Evolutionary conservation across 2,888 invertebrate species (phyloP).

Genomic region (Aporophyla nigra): DNA sequence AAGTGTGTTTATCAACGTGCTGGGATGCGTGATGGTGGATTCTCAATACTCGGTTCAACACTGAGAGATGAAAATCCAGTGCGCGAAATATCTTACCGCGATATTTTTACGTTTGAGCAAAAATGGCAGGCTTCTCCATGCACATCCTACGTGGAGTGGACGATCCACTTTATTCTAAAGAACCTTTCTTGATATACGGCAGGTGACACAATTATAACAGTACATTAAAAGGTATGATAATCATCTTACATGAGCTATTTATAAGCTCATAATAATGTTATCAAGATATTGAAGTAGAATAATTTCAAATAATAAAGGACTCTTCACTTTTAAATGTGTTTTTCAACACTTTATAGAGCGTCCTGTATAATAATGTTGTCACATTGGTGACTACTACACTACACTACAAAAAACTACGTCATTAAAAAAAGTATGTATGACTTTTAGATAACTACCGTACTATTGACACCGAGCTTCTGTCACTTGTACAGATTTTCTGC

Average conservation of each 20-base stretch:
- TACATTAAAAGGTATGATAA: constrained; percentile 11
- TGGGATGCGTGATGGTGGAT: too few relatives aligned
- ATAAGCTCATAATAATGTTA: constrained; percentile 2
- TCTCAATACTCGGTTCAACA: too few relatives aligned
- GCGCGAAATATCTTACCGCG: too few relatives aligned
- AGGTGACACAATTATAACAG: constrained; percentile 38
- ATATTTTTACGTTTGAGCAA: background rate
- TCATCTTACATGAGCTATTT: constrained; percentile 8
- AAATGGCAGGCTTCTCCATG: background rate
- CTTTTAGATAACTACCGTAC: background rate
- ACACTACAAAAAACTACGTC: background rate
- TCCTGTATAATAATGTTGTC: background rate
- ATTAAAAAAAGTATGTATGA: background rate
- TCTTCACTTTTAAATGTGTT: background rate
- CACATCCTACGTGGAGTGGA: background rate
- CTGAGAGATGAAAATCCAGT: too few relatives aligned
- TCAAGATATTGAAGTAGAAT: background rate
- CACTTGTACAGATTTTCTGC: too few relatives aligned
- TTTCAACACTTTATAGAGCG: background rate
- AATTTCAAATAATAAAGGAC: background rate
- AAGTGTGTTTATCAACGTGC: too few relatives aligned
- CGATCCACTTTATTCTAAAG: background rate
- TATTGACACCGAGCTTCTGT: background rate
- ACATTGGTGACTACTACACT: background rate
- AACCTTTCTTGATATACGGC: background rate